Base-by-base conservation (phyloP, 1,140 invertebrate species). In the Pachypsylla venusta region DNA sequence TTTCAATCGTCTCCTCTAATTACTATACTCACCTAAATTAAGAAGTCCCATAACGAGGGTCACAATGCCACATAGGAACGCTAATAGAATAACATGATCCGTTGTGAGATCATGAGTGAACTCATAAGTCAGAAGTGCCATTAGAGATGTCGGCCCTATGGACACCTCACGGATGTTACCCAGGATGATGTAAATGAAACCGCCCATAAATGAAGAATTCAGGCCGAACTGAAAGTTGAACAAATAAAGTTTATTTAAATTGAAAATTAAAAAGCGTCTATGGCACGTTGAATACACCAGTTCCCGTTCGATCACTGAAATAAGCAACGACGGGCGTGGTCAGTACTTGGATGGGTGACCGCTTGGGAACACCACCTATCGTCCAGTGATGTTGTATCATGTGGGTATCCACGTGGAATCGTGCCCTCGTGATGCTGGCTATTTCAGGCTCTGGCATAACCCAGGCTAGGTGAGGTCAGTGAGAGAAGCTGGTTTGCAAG, bases 151-250 rank as follows among this genome's bases (percentile, higher is more conserved):
- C 0, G 89, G 87, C 25, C 89, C 90, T 61, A 94, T 89, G 0
- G 89, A 92, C 2, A 95, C 84, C 74, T 95, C 87, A 69, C 85
- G 90, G 53, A 91, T 84, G 0, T 88, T 91, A 3, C 93, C 93
- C 64, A 98, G 82, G 58, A 93, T 70, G 35, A 85, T 75, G 70
- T 97, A 97, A 16, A 94, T 73, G 64, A 95, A 89, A 62, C 84
- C 77, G 13, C 82, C 83, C 67, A 84, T 74, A 64, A 85, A 83
- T 3, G 81, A 77, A 1, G 83, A 80, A 62, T 86, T 85, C 2
- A 87, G 69, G 1, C 84, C 84, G 79, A 73, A 89, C 85, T 82
- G 70, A 13, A 57, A 62, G 10, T 58, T n/a, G 42, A 27, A 56
- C 4, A n/a, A 39, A 24, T 53, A 7, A 16, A 16, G 30, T 12